Evolutionary conservation across 1,140 invertebrate species (phyloP).

Genomic region (Caenorhabditis inopinata): DNA sequence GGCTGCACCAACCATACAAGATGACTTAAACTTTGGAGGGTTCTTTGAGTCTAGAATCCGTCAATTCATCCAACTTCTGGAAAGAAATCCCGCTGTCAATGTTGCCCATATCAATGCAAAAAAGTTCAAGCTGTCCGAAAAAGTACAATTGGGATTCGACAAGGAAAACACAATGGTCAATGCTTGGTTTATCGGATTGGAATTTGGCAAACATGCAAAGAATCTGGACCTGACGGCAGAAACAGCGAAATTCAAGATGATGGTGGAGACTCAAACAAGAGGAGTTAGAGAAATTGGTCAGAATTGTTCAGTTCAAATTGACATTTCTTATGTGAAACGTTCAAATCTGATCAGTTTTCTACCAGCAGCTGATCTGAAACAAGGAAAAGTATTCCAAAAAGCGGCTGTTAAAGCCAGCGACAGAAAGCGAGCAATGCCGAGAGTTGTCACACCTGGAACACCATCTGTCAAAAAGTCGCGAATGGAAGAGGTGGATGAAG

Average conservation of each 20-base stretch:
- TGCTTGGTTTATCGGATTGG: neutral
- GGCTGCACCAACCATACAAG: constrained; percentile 51
- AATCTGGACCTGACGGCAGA: neutral
- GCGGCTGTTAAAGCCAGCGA: no score
- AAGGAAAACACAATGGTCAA: neutral
- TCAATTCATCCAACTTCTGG: constrained; percentile 84
- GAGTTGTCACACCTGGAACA: no score
- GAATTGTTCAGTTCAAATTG: neutral
- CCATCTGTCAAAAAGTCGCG: no score
- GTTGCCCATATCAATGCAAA: constrained; percentile 93
- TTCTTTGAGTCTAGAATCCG: constrained; percentile 94
- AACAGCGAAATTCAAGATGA: neutral
- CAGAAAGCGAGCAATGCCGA: no score
- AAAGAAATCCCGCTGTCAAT: constrained; percentile 86
- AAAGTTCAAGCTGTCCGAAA: constrained; percentile 71
- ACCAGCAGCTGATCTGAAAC: neutral
- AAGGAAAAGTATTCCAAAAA: neutral
- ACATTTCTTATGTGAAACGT: neutral
- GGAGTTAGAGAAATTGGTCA: neutral
- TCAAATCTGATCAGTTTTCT: neutral
- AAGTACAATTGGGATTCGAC: no score
- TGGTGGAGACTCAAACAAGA: neutral
- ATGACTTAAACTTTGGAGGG: constrained; percentile 72
- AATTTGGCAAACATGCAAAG: neutral
- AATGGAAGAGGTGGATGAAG: no score